Conservation (phyloP, 2,797 vertebrate species). For the Poecile montanus region DNA sequence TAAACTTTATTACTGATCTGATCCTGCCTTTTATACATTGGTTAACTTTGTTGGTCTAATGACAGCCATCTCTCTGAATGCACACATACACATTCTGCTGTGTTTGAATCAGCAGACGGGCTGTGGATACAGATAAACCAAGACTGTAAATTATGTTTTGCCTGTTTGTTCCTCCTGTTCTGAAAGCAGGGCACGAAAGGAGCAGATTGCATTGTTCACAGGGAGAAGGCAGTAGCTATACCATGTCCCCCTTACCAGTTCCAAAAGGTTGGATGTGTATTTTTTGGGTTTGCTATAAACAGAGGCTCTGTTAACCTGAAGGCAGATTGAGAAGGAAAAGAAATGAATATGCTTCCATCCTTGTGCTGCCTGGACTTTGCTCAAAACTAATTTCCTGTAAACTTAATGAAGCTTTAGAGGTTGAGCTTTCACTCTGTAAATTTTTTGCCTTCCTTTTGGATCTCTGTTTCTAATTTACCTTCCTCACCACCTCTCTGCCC, state of each 20-base stretch:
- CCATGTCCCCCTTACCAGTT: not conserved
- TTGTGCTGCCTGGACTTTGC: not conserved
- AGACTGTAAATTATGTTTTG: slow-evolving; percentile 66
- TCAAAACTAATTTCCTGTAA: not conserved
- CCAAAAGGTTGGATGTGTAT: not conserved
- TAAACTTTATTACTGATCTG: slow-evolving; percentile 54
- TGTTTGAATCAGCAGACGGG: slow-evolving; percentile 67
- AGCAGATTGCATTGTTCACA: not conserved
- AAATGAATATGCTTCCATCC: not conserved
- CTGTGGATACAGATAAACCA: slow-evolving; percentile 66
- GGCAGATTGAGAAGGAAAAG: not conserved
- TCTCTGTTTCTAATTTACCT: not conserved
- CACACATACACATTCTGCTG: slow-evolving; percentile 59
- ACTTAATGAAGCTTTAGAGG: not conserved
- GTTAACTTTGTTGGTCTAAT: slow-evolving; percentile 57
- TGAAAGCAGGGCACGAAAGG: slow-evolving; percentile 44
- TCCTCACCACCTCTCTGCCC: not conserved
- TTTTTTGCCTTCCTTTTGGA: not conserved
- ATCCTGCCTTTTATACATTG: slow-evolving; percentile 46
- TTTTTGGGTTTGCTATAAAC: slow-evolving; percentile 25
- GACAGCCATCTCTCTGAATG: slow-evolving; percentile 48
- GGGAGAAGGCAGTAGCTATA: not conserved
- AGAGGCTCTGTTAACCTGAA: not conserved
- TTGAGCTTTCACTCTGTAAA: not conserved
- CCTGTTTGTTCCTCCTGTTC: slow-evolving; percentile 55